Percentiles rank a stretch among this genome's conserved stretches.
Evolutionary conservation across 2,113 vertebrate species (phyloP).

Genomic region (Myrmecophaga tridactyla): DNA sequence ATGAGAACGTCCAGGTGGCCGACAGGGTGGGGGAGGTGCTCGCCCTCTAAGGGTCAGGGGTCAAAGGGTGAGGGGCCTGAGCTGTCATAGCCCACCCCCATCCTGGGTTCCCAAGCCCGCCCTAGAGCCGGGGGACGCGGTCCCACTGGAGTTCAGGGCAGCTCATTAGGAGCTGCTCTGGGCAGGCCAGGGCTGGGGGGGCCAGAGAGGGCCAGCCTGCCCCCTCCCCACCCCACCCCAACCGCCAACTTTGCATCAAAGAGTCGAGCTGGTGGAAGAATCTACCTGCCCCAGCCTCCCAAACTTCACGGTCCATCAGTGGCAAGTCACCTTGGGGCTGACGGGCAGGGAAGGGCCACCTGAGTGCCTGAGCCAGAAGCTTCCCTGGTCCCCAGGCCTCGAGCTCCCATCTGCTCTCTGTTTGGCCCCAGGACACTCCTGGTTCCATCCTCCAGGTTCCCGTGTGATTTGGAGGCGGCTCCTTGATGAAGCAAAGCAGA

Average conservation of each 20-base stretch:
- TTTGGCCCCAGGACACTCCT: fast-evolving
- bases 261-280: fast-evolving
- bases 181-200: neutral
- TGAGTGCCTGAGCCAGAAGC: fast-evolving
- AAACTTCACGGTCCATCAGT: fast-evolving
- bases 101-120: fast-evolving
- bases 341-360: too few species aligned
- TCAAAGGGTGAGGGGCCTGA: fast-evolving
- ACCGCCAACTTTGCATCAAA: fast-evolving
- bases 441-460: neutral
- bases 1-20: neutral
- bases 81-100: neutral
- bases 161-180: neutral
- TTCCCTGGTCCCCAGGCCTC: fast-evolving
- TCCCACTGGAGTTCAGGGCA: neutral
- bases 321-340: fast-evolving
- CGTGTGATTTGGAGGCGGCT: fast-evolving
- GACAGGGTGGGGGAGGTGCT: neutral
- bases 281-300: fast-evolving
- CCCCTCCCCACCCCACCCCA: fast-evolving
- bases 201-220: neutral
- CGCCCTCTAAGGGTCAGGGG: fast-evolving
- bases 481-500: neutral
- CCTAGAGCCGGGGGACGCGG: neutral
- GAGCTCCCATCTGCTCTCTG: fast-evolving